Base-by-base conservation (phyloP, 2,113 vertebrate species). In the Dolichotis patagonum region DNA sequence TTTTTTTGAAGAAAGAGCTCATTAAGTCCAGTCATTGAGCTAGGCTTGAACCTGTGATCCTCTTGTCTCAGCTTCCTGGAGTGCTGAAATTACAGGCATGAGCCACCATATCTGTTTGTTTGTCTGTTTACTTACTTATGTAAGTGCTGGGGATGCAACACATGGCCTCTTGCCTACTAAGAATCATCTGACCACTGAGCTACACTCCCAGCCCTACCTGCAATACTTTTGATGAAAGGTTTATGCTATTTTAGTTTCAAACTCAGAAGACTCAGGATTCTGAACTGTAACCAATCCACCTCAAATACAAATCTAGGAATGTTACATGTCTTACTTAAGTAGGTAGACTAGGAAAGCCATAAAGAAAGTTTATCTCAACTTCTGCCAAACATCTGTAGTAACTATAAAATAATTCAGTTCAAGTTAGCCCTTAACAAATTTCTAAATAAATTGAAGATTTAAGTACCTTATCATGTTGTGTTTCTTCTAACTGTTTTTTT, bases 401-500 rank as follows among this genome's bases (percentile, higher is more conserved):
- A 20, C 38, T 32, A 13, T 3, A 32, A 43, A 52, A 3, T 0
- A 9, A 14, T 22, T 22, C 62, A 2, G 7, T 7, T 32, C 60
- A 3, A 0, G 1, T n/a, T 17, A 1, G 8, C 17, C 58, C 20
- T 12, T 38, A 6, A 14, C 0, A 0, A 9, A 13, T 9, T n/a
- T n/a, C 52, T 46, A 12, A 78, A 3, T 0, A 35, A 28, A 90
- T 52, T 11, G 95, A 30, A 89, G 80, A 26, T 2, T 17, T 0
- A 26, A 56, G 81, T 97, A 99, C 99, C 99, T 99, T 99, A 92
- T 99, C 99, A 32, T 99, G 99, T 24, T 99, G 99, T 38, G 99
- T 98, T 88, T 99, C 99, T 78, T 99, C 99, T 20, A 99, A 98
- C 84, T 99, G 98, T 95, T 99, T 99, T 97, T 99, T 99, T 13